Evolutionary conservation across 2,113 vertebrate genomes (phyloP).

Genomic region (Panthera uncia): DNA sequence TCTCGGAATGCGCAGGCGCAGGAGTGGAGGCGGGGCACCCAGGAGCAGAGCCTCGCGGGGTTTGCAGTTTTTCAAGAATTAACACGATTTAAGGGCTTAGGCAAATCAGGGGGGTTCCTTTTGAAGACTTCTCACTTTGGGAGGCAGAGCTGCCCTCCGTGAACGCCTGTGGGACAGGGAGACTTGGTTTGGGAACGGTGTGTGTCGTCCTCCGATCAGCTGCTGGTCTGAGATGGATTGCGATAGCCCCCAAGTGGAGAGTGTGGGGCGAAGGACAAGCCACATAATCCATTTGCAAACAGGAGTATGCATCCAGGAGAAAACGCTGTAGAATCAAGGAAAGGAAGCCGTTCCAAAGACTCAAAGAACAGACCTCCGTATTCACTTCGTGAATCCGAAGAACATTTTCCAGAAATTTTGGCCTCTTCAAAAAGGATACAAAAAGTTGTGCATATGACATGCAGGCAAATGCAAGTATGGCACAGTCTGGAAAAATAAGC

Average conservation of each 20-base stretch:
- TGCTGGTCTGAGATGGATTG: background rate
- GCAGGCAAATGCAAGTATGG: background rate
- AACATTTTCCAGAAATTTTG: background rate
- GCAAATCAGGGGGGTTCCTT: fast-evolving
- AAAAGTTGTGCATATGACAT: background rate
- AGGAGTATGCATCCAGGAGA: background rate
- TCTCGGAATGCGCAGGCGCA: background rate
- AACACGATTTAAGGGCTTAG: fast-evolving
- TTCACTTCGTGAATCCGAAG: background rate
- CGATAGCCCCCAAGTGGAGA: constrained; percentile 65
- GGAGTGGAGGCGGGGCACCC: fast-evolving
- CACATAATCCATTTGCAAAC: background rate
- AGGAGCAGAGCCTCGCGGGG: fast-evolving
- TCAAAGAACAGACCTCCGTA: background rate
- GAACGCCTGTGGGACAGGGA: background rate
- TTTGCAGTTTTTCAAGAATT: background rate
- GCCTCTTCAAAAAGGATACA: background rate
- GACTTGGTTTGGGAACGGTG: background rate
- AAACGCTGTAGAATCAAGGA: background rate
- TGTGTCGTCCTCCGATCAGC: background rate
- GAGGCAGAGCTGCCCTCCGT: fast-evolving
- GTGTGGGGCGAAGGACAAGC: background rate
- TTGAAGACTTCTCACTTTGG: background rate
- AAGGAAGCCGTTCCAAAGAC: background rate
- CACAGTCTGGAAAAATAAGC: background rate